Base-by-base conservation (phyloP, 2,888 invertebrate species). In the Scaptomyza parva region DNA sequence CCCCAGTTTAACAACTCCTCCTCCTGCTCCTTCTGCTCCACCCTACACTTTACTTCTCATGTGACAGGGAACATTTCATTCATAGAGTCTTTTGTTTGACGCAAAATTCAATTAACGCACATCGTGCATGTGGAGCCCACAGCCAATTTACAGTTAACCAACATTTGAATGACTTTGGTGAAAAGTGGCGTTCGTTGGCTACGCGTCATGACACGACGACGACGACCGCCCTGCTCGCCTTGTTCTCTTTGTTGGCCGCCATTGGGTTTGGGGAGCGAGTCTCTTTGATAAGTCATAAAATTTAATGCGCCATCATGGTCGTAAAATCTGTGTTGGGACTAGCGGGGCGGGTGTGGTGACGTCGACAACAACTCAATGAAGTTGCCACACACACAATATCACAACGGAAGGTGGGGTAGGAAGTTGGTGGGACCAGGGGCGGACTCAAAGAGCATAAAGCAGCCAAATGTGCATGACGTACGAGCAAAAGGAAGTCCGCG, bases 111-210 rank as follows among this genome's bases (percentile, higher is more conserved):
- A 82, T 82, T 82, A 82, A 82, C 81, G 80, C 76, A 59, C 39
- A 28, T 24, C 60, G 51, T 57, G 43, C 54, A 55, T 48, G 44
- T 14, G 33, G 33, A 69, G 67, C 57, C 47, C 59, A 68, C 52
- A 78, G 80, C 79, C 79, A 80, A 84, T 84, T 84, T 84, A 85
- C 84, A 84, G 84, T 87, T 85, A 84, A 85, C 87, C 87, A 86
- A 84, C 64, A 84, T 87, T 55, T 87, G 66, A 84, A 87, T 84
- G 87, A 60, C 82, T 63, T 77, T 74, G 57, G 26, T 28, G 79
- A 30, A 47, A 54, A 53, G 33, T 26, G 22, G 26, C 28, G 45
- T 39, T n/a, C 22, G 14, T 0, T 48, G 51, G 41, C 8, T 11
- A 28, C 26, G 44, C 44, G 17, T 26, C 43, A n/a, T n/a, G n/a